Percentiles rank a stretch among this genome's conserved stretches.
Conservation (phyloP, 2,113 vertebrate species). For the Colossoma macropomum region DNA sequence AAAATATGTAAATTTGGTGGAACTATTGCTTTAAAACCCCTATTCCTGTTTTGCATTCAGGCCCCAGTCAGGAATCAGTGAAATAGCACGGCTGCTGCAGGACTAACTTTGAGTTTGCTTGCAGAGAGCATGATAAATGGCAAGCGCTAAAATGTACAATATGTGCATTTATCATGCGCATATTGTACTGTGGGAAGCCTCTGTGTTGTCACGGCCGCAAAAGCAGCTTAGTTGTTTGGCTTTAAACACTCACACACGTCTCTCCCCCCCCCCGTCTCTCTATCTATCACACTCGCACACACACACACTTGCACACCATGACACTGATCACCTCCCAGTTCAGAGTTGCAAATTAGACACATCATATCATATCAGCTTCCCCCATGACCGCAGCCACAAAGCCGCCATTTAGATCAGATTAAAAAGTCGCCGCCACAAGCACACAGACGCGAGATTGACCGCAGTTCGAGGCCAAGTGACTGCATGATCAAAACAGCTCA, state of each 20-base stretch:
- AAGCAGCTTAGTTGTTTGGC: neutral
- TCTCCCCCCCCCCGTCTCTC: neutral
- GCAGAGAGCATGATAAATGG: neutral
- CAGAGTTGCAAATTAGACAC: conserved; percentile 56
- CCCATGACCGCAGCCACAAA: conserved; percentile 73
- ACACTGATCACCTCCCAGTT: conserved; percentile 62
- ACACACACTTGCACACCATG: conserved; percentile 12
- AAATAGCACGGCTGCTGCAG: neutral
- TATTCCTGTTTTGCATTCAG: neutral
- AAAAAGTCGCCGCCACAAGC: conserved; percentile 72
- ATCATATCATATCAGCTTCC: conserved; percentile 75
- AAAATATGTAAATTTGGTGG: no score
- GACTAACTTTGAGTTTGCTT: neutral
- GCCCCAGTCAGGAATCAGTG: neutral
- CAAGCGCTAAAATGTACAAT: neutral
- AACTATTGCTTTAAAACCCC: neutral
- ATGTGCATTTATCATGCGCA: neutral
- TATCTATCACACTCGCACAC: conserved; percentile 46
- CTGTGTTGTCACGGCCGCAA: neutral
- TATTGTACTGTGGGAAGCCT: neutral
- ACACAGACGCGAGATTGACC: conserved; percentile 76
- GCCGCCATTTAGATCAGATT: conserved; percentile 80
- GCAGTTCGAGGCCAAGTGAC: conserved; percentile 77
- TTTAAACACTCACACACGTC: neutral
- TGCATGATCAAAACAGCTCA: conserved; percentile 80